phyloP scores from a whole-genome alignment of 2,888 invertebrate genomes.

The Troides helena region DNA sequence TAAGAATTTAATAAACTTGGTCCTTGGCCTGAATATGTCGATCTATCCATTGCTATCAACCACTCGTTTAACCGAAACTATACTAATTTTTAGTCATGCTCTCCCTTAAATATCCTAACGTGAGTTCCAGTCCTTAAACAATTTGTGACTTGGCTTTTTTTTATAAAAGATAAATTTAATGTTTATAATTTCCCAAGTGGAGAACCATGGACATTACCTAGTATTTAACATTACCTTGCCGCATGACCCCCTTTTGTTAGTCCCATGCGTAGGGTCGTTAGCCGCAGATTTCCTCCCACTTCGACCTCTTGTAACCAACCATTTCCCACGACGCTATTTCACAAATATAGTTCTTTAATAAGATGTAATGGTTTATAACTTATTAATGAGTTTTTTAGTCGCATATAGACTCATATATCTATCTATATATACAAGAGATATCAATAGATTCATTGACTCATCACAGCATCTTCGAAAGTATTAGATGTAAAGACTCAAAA shows the following conservation, averaged over 20 bases:
- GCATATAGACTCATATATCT: too few species aligned
- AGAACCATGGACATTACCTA: conserved; percentile 4
- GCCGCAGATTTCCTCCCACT: conserved; percentile 29
- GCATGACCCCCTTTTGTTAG: conserved; percentile 24
- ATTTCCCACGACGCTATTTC: conserved; percentile 27
- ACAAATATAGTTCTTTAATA: neutral
- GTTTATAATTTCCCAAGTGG: neutral
- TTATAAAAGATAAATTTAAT: neutral
- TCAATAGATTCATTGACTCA: too few species aligned
- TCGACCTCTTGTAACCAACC: conserved; percentile 23
- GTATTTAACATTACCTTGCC: conserved; percentile 24
- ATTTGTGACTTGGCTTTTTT: neutral
- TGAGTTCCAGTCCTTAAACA: neutral
- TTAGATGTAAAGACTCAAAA: too few species aligned
- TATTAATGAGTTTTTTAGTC: neutral
- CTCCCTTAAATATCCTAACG: neutral
- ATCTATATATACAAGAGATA: neutral
- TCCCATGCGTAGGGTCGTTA: conserved; percentile 26
- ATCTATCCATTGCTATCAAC: conserved; percentile 11
- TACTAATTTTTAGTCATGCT: neutral
- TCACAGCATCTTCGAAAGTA: too few species aligned
- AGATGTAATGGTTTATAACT: neutral
- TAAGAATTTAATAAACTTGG: conserved; percentile 20
- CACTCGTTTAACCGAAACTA: neutral
- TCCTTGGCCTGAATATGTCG: conserved; percentile 24